Percentiles rank a stretch among this genome's conserved stretches.
These are phyloP conservation scores for Sinella curviseta DNA, from an alignment of 1,140 invertebrate genomes.

Conservation along the genomic window DNA sequence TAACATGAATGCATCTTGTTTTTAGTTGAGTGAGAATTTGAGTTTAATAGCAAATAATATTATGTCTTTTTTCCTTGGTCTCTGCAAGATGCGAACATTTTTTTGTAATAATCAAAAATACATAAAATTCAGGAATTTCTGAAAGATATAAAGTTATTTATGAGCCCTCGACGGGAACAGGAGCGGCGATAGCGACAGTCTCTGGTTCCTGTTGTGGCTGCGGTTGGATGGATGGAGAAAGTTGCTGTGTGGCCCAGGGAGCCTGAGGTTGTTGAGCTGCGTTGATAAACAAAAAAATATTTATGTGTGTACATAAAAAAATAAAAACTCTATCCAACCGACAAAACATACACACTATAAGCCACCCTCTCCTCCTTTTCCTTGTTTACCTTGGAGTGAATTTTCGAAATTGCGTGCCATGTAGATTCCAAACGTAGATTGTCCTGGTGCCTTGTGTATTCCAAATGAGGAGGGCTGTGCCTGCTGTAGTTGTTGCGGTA, in stretches of 20 bases:
- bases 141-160: background rate
- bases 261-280: background rate
- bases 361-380: too few relatives aligned
- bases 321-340: too few relatives aligned
- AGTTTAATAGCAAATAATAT: too few relatives aligned
- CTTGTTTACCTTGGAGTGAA: background rate
- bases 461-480: background rate
- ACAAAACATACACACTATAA: too few relatives aligned
- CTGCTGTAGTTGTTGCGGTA: background rate
- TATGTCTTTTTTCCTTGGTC: too few relatives aligned
- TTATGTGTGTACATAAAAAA: too few relatives aligned
- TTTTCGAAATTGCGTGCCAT: background rate
- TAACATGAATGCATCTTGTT: background rate
- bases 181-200: background rate
- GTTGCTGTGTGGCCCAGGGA: background rate
- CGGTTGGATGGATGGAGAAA: constrained; percentile 1
- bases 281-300: background rate
- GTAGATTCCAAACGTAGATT: background rate
- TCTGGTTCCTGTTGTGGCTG: background rate
- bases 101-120: background rate
- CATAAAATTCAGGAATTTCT: background rate
- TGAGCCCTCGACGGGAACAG: background rate
- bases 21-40: background rate
- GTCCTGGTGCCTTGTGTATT: background rate
- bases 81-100: background rate